Base-by-base conservation (phyloP, 2,888 invertebrate species). In the Chloroclystis v-ata region DNA sequence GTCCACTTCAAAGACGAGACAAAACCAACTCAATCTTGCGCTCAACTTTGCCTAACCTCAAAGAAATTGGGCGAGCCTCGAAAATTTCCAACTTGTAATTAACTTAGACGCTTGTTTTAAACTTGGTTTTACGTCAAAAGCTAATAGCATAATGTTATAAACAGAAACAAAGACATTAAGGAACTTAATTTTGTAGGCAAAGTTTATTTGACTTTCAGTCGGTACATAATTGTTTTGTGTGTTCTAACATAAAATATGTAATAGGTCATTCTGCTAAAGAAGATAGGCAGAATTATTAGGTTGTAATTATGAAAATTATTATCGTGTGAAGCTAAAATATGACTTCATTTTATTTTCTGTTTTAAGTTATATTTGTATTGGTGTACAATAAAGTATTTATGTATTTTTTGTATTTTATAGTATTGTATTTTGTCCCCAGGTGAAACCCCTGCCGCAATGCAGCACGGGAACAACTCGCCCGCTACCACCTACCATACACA, bases 371-470 rank as follows among this genome's bases (percentile, higher is more conserved):
- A n/a, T n/a, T n/a, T n/a, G n/a, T n/a, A n/a, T n/a, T n/a, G n/a
- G n/a, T n/a, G n/a, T n/a, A n/a, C n/a, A n/a, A n/a, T n/a, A n/a
- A n/a, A n/a, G n/a, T n/a, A n/a, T n/a, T n/a, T n/a, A n/a, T n/a
- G n/a, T n/a, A n/a, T n/a, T n/a, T n/a, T n/a, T 26, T 8, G 3
- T 20, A 26, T 6, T 20, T 29, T 10, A 16, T 39, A 33, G 1
- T 28, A 6, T 0, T 1, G 20, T 13, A 11, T 4, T 33, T 46
- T 65, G 65, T 75, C 64, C 47, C 5, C 89, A 93, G 92, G 92
- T 73, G 92, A 93, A 71, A 92, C 92, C 29, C 92, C 92, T 53
- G 92, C 92, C 16, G 93, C 93, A 0, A 92, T 93, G 92, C 92
- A 93, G 63, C 92, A 92, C 59, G 92, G 92, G 32, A 92, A 92